Evolutionary conservation across 2,797 vertebrate genomes (phyloP).

Genomic region (Crocidura indochinensis): DNA sequence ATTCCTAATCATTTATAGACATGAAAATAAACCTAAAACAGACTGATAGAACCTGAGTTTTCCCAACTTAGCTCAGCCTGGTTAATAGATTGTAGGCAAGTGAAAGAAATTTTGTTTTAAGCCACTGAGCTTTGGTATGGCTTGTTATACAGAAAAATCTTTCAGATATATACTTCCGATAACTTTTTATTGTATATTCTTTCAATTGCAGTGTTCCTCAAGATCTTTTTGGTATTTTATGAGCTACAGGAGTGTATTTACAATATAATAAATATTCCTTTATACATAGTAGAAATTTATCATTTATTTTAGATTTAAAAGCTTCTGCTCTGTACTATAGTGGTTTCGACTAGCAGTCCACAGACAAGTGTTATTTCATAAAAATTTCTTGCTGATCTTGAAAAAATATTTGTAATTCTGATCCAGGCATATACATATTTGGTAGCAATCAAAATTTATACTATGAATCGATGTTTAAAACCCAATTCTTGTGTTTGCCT

Average conservation of each 20-base stretch:
- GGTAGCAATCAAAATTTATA: too few species aligned
- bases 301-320: conserved; percentile 40
- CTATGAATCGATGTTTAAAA: too few species aligned
- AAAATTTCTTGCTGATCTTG: too few species aligned
- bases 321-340: conserved; percentile 20
- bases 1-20: not conserved
- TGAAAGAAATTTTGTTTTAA: conserved; percentile 49
- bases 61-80: not conserved
- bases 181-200: conserved; percentile 15
- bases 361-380: too few species aligned
- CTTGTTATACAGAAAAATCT: not conserved
- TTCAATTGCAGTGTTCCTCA: not conserved
- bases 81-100: not conserved
- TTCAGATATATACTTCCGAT: not conserved
- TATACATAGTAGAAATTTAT: not conserved
- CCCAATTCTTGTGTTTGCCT: too few species aligned
- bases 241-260: not conserved
- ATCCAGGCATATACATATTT: too few species aligned
- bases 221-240: not conserved
- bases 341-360: not conserved
- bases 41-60: not conserved
- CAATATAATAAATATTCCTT: not conserved
- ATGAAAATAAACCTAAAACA: not conserved
- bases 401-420: too few species aligned
- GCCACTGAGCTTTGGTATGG: not conserved